A percentile compares a stretch with the other conserved stretches of the same genome.
These are phyloP conservation scores for Stramonita haemastoma DNA, from an alignment of 2,888 invertebrate species.

Conservation along the genomic window DNA sequence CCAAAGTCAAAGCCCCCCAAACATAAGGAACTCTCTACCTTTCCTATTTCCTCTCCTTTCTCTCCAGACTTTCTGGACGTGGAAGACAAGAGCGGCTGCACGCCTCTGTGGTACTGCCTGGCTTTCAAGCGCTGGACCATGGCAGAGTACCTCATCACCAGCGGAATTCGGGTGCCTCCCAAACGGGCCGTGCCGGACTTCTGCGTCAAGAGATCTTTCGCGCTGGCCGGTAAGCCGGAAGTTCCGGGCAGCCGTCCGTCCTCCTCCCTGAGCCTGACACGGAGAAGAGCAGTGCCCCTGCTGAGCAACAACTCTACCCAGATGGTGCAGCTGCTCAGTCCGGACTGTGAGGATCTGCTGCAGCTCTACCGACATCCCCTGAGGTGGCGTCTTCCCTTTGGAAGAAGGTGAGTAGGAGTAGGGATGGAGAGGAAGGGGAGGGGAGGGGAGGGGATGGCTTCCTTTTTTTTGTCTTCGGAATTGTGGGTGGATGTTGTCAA, in stretches of 20 bases:
- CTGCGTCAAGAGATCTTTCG: conserved; percentile 41
- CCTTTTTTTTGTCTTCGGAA: too few species aligned
- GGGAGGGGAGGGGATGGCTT: neutral
- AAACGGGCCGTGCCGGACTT: conserved; percentile 42
- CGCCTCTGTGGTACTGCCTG: conserved; percentile 56
- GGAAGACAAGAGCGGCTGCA: conserved; percentile 40
- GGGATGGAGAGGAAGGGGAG: neutral
- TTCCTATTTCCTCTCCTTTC: too few species aligned
- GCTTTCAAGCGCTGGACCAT: conserved; percentile 50
- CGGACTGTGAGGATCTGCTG: conserved; percentile 34
- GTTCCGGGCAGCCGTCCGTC: neutral
- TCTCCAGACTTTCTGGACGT: conserved; percentile 37
- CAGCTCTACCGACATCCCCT: conserved; percentile 34
- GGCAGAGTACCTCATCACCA: conserved; percentile 48
- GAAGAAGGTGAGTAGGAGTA: neutral
- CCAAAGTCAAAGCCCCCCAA: too few species aligned
- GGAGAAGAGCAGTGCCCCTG: neutral
- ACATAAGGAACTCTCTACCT: too few species aligned
- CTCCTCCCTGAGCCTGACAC: neutral
- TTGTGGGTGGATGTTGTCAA: too few species aligned
- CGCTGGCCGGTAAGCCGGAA: neutral
- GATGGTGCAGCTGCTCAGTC: conserved; percentile 41
- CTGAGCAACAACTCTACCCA: conserved; percentile 37
- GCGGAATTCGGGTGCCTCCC: conserved; percentile 38
- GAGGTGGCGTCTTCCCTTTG: neutral